phyloP scores from a whole-genome alignment of 2,797 vertebrate genomes.

The Gastrophryne carolinensis region DNA sequence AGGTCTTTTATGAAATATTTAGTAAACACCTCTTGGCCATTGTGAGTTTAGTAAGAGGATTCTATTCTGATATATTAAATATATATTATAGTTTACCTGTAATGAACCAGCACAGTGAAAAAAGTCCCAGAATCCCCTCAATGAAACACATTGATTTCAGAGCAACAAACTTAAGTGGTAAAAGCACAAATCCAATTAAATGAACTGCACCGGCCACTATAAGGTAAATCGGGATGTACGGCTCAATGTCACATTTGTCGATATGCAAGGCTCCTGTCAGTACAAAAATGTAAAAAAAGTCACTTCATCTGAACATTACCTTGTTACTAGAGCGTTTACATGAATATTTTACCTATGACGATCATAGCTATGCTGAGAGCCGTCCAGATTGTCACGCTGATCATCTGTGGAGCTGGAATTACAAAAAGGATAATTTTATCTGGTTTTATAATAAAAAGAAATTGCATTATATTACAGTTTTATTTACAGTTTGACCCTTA shows the following conservation, averaged over 20 bases:
- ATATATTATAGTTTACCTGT: too few relatives aligned
- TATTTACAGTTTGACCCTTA: too few relatives aligned
- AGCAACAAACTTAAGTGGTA: not conserved
- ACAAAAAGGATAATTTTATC: too few relatives aligned
- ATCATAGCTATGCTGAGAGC: constrained; percentile 27
- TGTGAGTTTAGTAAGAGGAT: too few relatives aligned
- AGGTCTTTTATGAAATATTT: too few relatives aligned
- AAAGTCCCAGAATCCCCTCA: not conserved
- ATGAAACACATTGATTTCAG: not conserved
- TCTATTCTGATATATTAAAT: too few relatives aligned
- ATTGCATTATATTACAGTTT: too few relatives aligned
- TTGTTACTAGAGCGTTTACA: too few relatives aligned
- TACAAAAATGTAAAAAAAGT: not conserved
- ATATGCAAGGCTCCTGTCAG: constrained; percentile 10
- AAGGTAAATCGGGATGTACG: constrained; percentile 31
- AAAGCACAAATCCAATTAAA: not conserved
- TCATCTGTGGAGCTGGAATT: not conserved
- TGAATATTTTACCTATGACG: constrained; percentile 5
- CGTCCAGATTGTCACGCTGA: constrained; percentile 1
- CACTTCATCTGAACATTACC: not conserved
- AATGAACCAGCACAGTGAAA: constrained; percentile 34
- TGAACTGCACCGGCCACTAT: constrained; percentile 18
- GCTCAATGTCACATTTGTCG: constrained; percentile 8
- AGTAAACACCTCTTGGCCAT: too few relatives aligned
- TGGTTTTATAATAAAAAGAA: too few relatives aligned